phyloP scores from a whole-genome alignment of 2,113 vertebrate genomes.

The Vanacampus margaritifer region DNA sequence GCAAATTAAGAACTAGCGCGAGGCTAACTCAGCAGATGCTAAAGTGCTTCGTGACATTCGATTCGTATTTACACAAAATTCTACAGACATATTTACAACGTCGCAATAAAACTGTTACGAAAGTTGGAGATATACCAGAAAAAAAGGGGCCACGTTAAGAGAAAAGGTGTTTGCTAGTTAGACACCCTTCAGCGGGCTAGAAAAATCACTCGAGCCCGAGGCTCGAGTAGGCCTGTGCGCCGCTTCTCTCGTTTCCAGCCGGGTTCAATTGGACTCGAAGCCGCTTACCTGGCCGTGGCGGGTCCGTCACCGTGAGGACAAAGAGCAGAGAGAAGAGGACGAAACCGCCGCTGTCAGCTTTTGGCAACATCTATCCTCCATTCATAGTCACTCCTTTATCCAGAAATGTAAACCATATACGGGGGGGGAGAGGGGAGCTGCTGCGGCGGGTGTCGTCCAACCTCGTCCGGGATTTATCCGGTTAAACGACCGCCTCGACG shows the following conservation, averaged over 20 bases:
- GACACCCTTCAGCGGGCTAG: conserved; percentile 5
- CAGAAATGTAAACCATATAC: conserved; percentile 62
- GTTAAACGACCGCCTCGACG: conserved; percentile 1
- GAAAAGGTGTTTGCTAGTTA: background rate
- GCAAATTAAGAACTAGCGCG: conserved; percentile 1
- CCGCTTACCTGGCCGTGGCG: conserved; percentile 86
- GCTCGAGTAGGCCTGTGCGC: conserved; percentile 40
- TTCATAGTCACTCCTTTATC: conserved; percentile 85
- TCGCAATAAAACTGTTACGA: background rate
- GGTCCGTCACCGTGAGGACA: conserved; percentile 86
- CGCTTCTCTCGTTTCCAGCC: conserved; percentile 2
- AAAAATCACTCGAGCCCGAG: conserved; percentile 31
- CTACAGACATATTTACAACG: background rate
- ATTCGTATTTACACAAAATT: background rate
- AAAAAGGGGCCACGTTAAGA: background rate
- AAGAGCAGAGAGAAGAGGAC: conserved; percentile 88
- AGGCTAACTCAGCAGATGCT: background rate
- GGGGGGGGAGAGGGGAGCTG: conserved; percentile 26
- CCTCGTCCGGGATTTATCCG: conserved; percentile 27
- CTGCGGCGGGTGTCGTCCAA: conserved; percentile 26
- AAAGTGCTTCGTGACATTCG: background rate
- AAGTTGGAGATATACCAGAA: background rate
- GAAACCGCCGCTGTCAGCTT: conserved; percentile 88
- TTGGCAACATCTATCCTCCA: conserved; percentile 99
- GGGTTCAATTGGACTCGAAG: conserved; percentile 14